Base-by-base conservation (phyloP, 2,797 vertebrate species). In the Dromococcyx pavoninus region DNA sequence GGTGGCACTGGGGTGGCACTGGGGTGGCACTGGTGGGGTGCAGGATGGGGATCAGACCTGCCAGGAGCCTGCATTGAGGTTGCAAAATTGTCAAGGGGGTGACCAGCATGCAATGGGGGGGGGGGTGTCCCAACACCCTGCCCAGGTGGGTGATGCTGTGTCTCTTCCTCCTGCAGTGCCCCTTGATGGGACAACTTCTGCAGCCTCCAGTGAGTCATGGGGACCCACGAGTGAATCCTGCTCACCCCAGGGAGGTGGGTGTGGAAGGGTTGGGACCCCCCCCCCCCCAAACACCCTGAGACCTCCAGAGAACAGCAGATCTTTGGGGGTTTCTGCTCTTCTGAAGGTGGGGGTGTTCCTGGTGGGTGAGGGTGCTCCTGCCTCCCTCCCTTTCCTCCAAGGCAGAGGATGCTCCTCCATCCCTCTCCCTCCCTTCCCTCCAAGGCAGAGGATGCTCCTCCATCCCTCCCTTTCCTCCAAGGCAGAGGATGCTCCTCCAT, bases 131-230 rank as follows among this genome's bases (percentile, higher is more conserved):
- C 1, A 2, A 25, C 39, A 24, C 48, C 43, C 28, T 3, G 4
- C 21, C 2, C 5, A 22, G 51, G 44, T 27, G 30, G 37, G 58
- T 39, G 51, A 46, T 2, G 10, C 10, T 0, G 1, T n/a, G 28
- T 24, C 12, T 33, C n/a, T 65, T 66, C 39, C 46, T 46, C 28
- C 46, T 7, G 44, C 60, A 78, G 80, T 1, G 22, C 66, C 80
- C 11, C 4, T 13, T 5, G 33, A 33, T 3, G 60, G 9, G 39
- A 48, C 3, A 0, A 5, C 44, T 14, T 2, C 21, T 2, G 2
- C 17, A 5, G 7, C 10, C 8, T 5, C 53, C 1, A 25, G 73
- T 66, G 33, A 72, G 80, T 21, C 15, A 2, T 43, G n/a, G 27
- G 43, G 32, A 50, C 43, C 74, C 2, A 4, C 2, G 0, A 17